Conservation (phyloP, 2,113 vertebrate genomes). For the Origma solitaria region DNA sequence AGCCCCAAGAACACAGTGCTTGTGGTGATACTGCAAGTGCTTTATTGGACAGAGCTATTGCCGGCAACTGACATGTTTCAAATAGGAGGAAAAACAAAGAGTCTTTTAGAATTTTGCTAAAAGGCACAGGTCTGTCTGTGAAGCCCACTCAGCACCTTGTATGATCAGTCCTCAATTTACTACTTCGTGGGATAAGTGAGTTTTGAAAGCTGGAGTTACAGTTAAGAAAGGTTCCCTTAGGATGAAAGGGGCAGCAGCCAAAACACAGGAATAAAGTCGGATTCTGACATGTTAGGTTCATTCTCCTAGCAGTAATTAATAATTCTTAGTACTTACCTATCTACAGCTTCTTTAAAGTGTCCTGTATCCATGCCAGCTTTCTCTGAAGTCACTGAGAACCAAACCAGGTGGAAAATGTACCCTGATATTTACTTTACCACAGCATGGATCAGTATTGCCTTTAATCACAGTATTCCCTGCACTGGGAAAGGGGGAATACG, state of each 20-base stretch:
- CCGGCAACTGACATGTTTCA: background rate
- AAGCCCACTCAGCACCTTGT: background rate
- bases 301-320: background rate
- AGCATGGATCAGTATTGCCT: background rate
- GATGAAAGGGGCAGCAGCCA: background rate
- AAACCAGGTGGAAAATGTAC: slow-evolving; percentile 12
- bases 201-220: background rate
- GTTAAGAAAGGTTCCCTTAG: background rate
- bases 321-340: background rate
- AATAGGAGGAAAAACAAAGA: background rate
- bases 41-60: background rate
- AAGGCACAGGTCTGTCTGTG: background rate
- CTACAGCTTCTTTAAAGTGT: background rate
- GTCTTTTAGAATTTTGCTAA: background rate
- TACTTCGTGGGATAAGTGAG: background rate
- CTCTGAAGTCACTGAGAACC: background rate
- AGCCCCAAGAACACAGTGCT: background rate
- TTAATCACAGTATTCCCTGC: background rate
- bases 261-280: background rate
- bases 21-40: background rate
- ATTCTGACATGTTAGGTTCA: background rate
- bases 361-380: background rate
- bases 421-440: background rate
- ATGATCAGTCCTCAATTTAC: background rate
- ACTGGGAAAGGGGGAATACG: background rate